These are phyloP conservation scores for Drosophila azteca DNA, from an alignment of 1,140 invertebrate genomes.

Conservation along the genomic window DNA sequence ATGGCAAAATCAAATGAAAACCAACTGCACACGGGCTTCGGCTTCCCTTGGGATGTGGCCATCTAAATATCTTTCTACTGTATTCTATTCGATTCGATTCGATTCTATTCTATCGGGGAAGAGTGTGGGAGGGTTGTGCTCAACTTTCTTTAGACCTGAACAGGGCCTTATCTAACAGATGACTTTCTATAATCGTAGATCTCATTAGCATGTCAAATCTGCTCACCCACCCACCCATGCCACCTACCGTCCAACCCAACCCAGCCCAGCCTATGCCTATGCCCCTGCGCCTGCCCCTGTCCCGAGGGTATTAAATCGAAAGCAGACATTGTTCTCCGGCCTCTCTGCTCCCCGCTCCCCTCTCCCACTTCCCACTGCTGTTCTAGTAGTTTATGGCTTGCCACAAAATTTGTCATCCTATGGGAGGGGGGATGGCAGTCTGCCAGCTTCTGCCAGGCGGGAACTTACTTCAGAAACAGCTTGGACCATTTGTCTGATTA, in stretches of 20 bases:
- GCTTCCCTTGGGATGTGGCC: constrained; percentile 38
- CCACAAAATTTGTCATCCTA: constrained; percentile 65
- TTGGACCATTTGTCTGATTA: constrained; percentile 60
- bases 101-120: too few relatives aligned
- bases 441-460: constrained; percentile 30
- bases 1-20: constrained; percentile 74
- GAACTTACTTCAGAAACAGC: constrained; percentile 44
- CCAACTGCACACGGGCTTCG: constrained; percentile 9
- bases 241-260: constrained; percentile 18
- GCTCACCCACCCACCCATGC: constrained; percentile 32
- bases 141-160: constrained; percentile 35
- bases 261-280: too few relatives aligned
- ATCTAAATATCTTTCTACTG: too few relatives aligned
- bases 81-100: too few relatives aligned
- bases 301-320: constrained; percentile 3
- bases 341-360: too few relatives aligned
- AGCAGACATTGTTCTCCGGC: not conserved
- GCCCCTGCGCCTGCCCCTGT: not conserved
- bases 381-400: constrained; percentile 47
- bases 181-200: constrained; percentile 42
- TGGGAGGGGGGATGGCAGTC: constrained; percentile 46
- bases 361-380: not conserved
- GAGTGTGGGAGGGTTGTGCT: constrained; percentile 27
- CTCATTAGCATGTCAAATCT: constrained; percentile 56
- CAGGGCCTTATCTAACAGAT: constrained; percentile 45